Evolutionary conservation across 2,113 vertebrate genomes (phyloP).

Genomic region (Pelusios castaneus): DNA sequence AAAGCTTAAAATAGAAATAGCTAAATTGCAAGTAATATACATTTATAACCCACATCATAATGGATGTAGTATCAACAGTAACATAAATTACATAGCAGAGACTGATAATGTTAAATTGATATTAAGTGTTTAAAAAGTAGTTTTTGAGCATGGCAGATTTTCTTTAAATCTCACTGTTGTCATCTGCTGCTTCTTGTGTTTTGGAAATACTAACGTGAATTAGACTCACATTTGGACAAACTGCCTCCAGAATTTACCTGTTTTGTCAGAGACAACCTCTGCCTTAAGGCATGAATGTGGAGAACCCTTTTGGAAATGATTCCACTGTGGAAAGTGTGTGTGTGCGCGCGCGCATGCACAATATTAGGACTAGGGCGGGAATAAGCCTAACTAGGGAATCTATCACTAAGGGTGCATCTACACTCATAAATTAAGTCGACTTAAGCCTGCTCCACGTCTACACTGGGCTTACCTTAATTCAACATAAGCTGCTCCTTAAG

Average conservation of each 20-base stretch:
- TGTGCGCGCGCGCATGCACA: no score
- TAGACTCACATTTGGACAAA: background rate
- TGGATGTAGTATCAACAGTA: background rate
- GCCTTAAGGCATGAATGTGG: background rate
- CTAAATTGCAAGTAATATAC: background rate
- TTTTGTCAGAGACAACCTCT: background rate
- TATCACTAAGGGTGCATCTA: no score
- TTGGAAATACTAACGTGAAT: background rate
- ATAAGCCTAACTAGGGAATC: background rate
- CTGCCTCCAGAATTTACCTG: background rate
- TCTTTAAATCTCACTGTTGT: background rate
- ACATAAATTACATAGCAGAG: background rate
- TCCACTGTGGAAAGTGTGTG: background rate
- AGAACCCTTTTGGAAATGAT: background rate
- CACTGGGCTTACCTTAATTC: no score
- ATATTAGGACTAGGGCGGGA: background rate
- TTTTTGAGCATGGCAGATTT: background rate
- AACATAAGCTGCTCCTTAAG: no score
- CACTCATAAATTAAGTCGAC: no score
- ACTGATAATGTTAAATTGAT: background rate
- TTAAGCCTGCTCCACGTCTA: no score
- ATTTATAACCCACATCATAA: background rate
- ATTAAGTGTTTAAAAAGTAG: conserved; percentile 1
- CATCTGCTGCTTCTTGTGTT: background rate
- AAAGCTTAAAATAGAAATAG: conserved; percentile 14